Percentiles rank a stretch among this genome's conserved stretches.
These are phyloP conservation scores for Linepithema humile DNA, from an alignment of 1,140 invertebrate species.

Conservation along the genomic window DNA sequence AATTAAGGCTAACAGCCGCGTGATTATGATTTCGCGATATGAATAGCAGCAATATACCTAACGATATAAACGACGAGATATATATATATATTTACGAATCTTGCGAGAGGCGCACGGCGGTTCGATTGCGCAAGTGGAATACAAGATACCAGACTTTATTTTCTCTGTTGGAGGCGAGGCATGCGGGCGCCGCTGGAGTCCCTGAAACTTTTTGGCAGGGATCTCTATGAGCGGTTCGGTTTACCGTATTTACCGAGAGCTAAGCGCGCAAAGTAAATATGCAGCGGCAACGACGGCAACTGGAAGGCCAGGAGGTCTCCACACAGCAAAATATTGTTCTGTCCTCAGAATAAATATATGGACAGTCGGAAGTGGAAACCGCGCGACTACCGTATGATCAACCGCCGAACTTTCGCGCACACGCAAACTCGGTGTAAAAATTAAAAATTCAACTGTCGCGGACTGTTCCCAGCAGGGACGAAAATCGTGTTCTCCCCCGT, in stretches of 20 bases:
- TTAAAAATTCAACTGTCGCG: background rate
- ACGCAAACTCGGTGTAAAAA: background rate
- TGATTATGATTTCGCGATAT: background rate
- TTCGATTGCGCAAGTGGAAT: background rate
- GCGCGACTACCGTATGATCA: background rate
- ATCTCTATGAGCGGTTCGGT: slow-evolving; percentile 21
- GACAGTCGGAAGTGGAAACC: background rate
- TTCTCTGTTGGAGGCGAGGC: background rate
- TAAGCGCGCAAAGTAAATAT: slow-evolving; percentile 35
- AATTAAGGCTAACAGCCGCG: background rate
- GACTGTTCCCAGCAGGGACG: background rate
- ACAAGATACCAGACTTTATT: slow-evolving; percentile 4
- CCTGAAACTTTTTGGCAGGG: slow-evolving; percentile 44
- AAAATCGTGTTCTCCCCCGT: background rate
- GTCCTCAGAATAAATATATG: slow-evolving; percentile 21
- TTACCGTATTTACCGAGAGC: slow-evolving; percentile 41
- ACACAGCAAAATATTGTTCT: slow-evolving; percentile 21
- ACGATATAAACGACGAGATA: background rate
- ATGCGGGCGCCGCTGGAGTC: slow-evolving; percentile 10
- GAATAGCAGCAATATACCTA: background rate
- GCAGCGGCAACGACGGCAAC: background rate
- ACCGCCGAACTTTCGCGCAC: background rate
- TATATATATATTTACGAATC: slow-evolving; percentile 17
- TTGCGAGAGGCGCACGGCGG: background rate
- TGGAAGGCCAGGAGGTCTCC: background rate